Base-by-base conservation (phyloP, 2,888 invertebrate genomes). In the Eupithecia exiguata region DNA sequence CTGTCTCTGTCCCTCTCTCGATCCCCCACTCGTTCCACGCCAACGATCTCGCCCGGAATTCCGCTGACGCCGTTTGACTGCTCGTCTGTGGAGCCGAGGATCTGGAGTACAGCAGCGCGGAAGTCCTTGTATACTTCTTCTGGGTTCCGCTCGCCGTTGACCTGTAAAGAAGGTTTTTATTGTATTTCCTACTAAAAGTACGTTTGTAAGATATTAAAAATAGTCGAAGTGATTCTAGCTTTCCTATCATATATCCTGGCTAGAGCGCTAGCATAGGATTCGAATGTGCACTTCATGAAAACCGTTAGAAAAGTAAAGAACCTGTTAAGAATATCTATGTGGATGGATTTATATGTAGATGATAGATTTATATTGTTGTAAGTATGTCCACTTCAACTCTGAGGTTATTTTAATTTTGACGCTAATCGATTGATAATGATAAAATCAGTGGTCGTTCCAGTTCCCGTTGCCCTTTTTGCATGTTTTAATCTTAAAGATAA, bases 61-160 rank as follows among this genome's bases (percentile, higher is more conserved):
- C 95, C 93, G 81, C 88, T 90, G 83, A 95, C 95, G 75, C 96
- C 96, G 84, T 96, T 96, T 1, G 95, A 91, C 82, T 96, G 95
- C 83, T 96, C 96, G 84, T 96, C 97, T 79, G 96, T 95, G 63
- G 95, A 93, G 36, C 97, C 97, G 30, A 98, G 92, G 84, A 97
- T 97, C 86, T 96, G 96, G 81, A 97, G 96, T 12, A 98, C 96
- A 4, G 97, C 96, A 14, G 96, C 95, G 70, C 97, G 96, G 90
- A 98, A 98, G 90, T 98, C 98, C 85, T 96, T 96, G 92, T 98
- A 98, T 14, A 98, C 98, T 84, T 98, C 98, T 49, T 96, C 96
- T 0, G 98, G 98, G 83, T 97, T 97, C 71, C 98, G 94, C 91
- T 98, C 98, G 10, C 98, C 98, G 85, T 98, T 98, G 21, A 98